These are phyloP conservation scores for Acanthurus lineatus DNA, from an alignment of 2,797 vertebrate genomes.

Conservation along the genomic window DNA sequence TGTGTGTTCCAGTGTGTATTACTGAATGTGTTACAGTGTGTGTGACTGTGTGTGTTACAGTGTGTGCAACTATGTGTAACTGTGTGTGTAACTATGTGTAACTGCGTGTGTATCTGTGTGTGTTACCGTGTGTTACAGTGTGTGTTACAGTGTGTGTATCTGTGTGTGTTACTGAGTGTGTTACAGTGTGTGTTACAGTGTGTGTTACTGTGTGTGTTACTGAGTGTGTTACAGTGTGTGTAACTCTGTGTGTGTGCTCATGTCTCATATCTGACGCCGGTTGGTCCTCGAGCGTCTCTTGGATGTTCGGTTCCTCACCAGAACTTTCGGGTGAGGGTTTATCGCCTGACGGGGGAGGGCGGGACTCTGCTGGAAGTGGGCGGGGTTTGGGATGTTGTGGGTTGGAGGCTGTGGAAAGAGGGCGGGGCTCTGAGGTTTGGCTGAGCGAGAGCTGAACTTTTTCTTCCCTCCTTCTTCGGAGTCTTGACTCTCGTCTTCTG, in stretches of 20 bases:
- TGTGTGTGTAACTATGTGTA: no score
- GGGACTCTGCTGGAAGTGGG: neutral
- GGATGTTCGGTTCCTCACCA: conserved; percentile 46
- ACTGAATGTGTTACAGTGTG: no score
- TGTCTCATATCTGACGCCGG: conserved; percentile 60
- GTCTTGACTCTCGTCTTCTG: conserved; percentile 71
- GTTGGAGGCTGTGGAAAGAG: neutral
- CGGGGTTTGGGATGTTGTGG: neutral
- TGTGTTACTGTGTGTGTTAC: no score
- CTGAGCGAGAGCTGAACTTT: conserved; percentile 43
- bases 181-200: no score
- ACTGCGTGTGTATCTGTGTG: no score
- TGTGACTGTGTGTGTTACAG: no score
- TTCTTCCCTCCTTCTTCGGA: conserved; percentile 63
- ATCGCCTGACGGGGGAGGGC: conserved; percentile 34
- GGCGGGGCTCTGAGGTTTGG: conserved; percentile 33
- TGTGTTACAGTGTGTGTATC: no score
- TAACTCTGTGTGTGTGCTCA: no score
- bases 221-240: neutral
- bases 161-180: neutral
- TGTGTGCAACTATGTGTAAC: no score
- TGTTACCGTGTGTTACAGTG: no score
- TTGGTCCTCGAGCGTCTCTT: conserved; percentile 69
- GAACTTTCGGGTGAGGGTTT: conserved; percentile 50
- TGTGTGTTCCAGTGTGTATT: no score